A percentile compares a stretch with the other conserved stretches of the same genome.
Conservation (phyloP, 2,113 vertebrate species). For the Todiramphus chloris region DNA sequence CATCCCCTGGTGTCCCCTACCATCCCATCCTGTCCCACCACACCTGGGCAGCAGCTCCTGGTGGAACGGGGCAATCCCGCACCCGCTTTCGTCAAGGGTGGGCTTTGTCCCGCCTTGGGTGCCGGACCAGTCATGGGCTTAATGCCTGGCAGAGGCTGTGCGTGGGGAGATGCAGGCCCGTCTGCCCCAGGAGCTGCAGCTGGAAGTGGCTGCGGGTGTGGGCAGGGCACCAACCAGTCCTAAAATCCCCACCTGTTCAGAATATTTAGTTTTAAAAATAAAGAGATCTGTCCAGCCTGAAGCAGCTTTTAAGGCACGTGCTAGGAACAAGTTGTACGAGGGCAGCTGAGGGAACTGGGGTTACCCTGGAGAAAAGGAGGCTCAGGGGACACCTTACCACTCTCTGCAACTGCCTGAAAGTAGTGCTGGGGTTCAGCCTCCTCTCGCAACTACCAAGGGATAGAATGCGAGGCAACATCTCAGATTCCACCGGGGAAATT, state of each 20-base stretch:
- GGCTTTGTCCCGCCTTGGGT: too few species aligned
- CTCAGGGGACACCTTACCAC: neutral
- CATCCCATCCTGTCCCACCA: too few species aligned
- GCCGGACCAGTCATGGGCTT: too few species aligned
- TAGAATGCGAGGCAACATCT: accelerated
- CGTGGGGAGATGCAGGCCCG: too few species aligned
- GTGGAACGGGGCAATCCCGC: too few species aligned
- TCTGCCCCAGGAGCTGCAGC: neutral
- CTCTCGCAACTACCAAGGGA: neutral
- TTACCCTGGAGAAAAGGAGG: neutral
- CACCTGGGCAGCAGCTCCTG: too few species aligned
- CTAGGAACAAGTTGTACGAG: neutral
- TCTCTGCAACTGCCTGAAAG: too few species aligned
- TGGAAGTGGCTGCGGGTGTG: neutral
- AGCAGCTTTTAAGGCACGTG: neutral
- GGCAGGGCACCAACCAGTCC: neutral
- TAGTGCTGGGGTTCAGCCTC: neutral
- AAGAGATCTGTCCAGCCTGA: neutral
- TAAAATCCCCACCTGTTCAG: neutral
- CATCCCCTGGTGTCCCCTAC: too few species aligned
- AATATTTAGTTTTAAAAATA: neutral
- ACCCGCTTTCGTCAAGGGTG: too few species aligned
- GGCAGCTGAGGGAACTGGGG: neutral
- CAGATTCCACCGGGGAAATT: neutral
- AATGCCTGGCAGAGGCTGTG: too few species aligned